Evolutionary conservation across 2,888 invertebrate species (phyloP).

Genomic region (Plagodis pulveraria): DNA sequence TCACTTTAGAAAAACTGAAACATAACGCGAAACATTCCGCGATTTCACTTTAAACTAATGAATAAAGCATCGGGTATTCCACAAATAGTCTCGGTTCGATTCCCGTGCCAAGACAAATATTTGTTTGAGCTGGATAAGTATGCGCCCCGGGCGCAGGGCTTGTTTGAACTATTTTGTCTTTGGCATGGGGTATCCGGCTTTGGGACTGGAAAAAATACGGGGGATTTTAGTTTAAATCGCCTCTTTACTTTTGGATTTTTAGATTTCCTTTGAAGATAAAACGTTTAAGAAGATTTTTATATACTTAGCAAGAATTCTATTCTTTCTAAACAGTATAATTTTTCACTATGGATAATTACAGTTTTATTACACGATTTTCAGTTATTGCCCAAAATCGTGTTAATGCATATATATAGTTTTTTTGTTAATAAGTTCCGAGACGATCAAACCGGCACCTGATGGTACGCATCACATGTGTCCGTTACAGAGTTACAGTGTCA

Average conservation of each 20-base stretch:
- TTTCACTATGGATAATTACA: no score
- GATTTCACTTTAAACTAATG: slow-evolving; percentile 25
- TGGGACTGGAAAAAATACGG: slow-evolving; percentile 9
- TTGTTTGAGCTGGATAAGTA: slow-evolving; percentile 34
- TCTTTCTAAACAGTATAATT: no score
- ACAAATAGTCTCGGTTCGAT: slow-evolving; percentile 35
- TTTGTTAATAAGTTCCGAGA: no score
- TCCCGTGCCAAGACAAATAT: slow-evolving; percentile 39
- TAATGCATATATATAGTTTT: no score
- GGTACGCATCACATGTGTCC: no score
- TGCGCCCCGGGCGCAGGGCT: slow-evolving; percentile 19
- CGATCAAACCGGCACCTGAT: no score
- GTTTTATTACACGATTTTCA: no score
- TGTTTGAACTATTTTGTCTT: slow-evolving; percentile 37
- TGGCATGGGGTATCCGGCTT: slow-evolving; percentile 35
- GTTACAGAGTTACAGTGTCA: no score
- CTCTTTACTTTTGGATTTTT: slow-evolving; percentile 12
- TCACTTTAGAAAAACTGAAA: slow-evolving; percentile 11
- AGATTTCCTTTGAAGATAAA: slow-evolving; percentile 9
- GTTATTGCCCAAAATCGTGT: no score
- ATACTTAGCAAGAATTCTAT: no score
- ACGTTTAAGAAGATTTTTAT: background rate
- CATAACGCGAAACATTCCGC: slow-evolving; percentile 2
- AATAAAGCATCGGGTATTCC: slow-evolving; percentile 35
- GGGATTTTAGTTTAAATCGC: slow-evolving; percentile 12